A percentile compares a stretch with the other conserved stretches of the same genome.
Evolutionary conservation across 2,888 invertebrate species (phyloP).

Genomic region (Invenusta paracnida): DNA sequence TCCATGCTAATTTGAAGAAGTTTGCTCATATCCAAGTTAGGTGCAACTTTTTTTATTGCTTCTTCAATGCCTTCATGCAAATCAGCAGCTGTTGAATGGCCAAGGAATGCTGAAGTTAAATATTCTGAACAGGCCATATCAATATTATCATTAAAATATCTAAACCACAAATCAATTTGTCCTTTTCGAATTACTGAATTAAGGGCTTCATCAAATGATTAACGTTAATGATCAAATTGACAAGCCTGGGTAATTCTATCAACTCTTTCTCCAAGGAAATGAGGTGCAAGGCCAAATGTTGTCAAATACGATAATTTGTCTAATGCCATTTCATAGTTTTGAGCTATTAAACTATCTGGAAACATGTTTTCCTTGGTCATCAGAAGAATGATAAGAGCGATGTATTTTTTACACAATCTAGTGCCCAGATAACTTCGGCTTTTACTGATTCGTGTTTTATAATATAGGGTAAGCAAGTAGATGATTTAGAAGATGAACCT

Average conservation of each 20-base stretch:
- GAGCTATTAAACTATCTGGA: background rate
- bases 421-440: background rate
- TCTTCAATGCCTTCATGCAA: background rate
- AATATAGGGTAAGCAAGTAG: no score
- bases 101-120: background rate
- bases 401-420: slow-evolving; percentile 14
- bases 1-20: no score
- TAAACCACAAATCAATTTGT: background rate
- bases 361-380: slow-evolving; percentile 5
- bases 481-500: no score
- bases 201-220: background rate
- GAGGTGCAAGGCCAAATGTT: background rate
- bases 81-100: background rate
- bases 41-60: no score
- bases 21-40: no score
- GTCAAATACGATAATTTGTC: background rate
- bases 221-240: background rate
- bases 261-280: background rate
- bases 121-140: background rate
- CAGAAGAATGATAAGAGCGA: slow-evolving; percentile 13
- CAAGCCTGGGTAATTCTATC: background rate
- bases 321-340: background rate
- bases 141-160: background rate
- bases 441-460: background rate
- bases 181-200: background rate